phyloP scores from a whole-genome alignment of 2,113 vertebrate genomes.

The Anhinga anhinga region DNA sequence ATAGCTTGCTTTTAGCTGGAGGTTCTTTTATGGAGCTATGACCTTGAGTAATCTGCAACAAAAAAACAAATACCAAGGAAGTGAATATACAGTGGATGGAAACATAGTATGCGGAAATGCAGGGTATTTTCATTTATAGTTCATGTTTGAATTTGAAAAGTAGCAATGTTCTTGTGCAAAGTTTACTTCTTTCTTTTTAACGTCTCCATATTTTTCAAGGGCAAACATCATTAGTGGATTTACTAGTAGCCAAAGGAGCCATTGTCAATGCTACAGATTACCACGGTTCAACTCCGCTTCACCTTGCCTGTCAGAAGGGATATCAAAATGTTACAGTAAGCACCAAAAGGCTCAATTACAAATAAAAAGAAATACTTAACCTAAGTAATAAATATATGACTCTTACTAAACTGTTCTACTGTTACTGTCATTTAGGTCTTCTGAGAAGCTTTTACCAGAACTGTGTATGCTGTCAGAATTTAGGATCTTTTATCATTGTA shows the following conservation, averaged over 20 bases:
- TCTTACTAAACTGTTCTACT: background rate
- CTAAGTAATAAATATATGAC: background rate
- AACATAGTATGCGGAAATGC: background rate
- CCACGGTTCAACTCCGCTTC: slow-evolving; percentile 89
- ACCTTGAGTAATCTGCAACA: background rate
- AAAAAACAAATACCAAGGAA: background rate
- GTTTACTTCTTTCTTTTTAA: background rate
- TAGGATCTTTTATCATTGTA: background rate
- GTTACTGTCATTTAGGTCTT: background rate
- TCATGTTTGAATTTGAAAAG: background rate
- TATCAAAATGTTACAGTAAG: slow-evolving; percentile 92
- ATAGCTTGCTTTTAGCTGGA: background rate
- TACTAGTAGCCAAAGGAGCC: slow-evolving; percentile 89
- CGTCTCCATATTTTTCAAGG: slow-evolving; percentile 70
- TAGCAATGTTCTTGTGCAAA: background rate
- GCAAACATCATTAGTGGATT: slow-evolving; percentile 87
- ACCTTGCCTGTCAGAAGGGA: slow-evolving; percentile 93
- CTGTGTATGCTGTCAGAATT: background rate
- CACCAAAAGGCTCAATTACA: background rate
- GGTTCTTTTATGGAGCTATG: background rate
- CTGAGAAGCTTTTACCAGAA: background rate
- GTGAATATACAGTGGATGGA: background rate
- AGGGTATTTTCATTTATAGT: background rate
- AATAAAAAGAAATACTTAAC: background rate
- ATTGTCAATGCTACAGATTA: slow-evolving; percentile 91